These are phyloP conservation scores for Chelonus formosanus DNA, from an alignment of 2,888 invertebrate genomes.

Conservation along the genomic window DNA sequence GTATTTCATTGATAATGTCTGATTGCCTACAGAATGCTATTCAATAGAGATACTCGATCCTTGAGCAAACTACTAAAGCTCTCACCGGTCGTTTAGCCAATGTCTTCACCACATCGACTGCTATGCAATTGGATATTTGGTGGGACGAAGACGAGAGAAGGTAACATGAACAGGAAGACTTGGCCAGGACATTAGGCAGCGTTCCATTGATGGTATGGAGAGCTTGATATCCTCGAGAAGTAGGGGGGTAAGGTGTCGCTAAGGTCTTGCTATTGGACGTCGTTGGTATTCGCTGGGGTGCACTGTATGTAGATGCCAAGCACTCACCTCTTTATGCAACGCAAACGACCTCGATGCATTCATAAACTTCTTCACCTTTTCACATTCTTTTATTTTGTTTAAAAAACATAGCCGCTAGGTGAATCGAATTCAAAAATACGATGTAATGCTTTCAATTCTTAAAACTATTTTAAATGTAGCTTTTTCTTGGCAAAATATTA, in stretches of 20 bases:
- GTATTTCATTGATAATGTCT: constrained; percentile 13
- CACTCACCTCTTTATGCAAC: constrained; percentile 3
- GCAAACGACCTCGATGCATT: constrained; percentile 6
- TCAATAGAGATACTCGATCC: constrained; percentile 20
- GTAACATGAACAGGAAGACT: constrained; percentile 3
- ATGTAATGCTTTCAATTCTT: neutral
- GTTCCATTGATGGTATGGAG: constrained; percentile 12
- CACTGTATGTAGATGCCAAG: constrained; percentile 1
- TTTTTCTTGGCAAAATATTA: neutral
- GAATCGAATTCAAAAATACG: constrained; percentile 7
- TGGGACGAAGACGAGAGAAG: constrained; percentile 6
- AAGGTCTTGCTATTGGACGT: no score
- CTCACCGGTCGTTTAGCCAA: constrained; percentile 19
- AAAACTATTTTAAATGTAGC: constrained; percentile 1
- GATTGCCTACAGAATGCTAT: constrained; percentile 17
- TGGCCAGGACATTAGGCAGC: constrained; percentile 5
- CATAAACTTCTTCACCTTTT: neutral
- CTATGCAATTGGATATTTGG: constrained; percentile 21
- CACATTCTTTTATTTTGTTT: neutral
- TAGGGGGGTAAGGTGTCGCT: neutral
- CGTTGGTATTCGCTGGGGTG: no score
- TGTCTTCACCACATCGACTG: constrained; percentile 21
- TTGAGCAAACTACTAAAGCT: constrained; percentile 14
- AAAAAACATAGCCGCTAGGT: neutral
- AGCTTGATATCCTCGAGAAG: constrained; percentile 8